Conservation (phyloP, 2,888 invertebrate species). For the Alcis repandata region DNA sequence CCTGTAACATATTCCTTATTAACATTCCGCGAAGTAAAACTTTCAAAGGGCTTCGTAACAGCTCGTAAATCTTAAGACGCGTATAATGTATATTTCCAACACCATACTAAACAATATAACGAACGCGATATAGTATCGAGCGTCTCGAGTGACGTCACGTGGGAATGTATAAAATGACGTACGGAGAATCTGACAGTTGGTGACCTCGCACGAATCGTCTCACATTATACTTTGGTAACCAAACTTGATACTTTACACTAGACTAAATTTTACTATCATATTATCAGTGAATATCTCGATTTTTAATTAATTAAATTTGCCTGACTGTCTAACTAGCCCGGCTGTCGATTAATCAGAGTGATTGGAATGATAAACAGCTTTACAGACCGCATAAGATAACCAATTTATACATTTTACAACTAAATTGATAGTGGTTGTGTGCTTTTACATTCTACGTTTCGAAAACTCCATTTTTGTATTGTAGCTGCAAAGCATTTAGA, state of each 20-base stretch:
- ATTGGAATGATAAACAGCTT: no score
- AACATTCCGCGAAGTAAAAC: constrained; percentile 22
- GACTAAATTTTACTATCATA: not conserved
- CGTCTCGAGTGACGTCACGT: constrained; percentile 45
- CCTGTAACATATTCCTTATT: constrained; percentile 12
- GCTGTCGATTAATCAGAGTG: no score
- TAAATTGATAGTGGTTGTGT: no score
- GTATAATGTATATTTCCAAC: constrained; percentile 23
- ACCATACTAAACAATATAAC: constrained; percentile 34
- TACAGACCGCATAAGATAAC: no score
- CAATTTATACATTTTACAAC: no score
- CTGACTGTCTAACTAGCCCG: no score
- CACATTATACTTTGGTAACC: not conserved
- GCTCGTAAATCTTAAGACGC: constrained; percentile 30
- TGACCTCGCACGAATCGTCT: constrained; percentile 10
- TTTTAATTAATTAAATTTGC: no score
- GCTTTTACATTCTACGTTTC: no score
- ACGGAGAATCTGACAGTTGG: constrained; percentile 24
- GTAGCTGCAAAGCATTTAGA: no score
- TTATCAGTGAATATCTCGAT: not conserved
- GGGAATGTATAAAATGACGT: constrained; percentile 35
- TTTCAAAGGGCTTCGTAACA: constrained; percentile 22
- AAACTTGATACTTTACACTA: not conserved
- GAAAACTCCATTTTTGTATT: no score
- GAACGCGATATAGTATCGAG: constrained; percentile 42